Percentiles rank a stretch among this genome's conserved stretches.
Conservation (phyloP, 2,797 vertebrate genomes). For the Florisuga fusca region DNA sequence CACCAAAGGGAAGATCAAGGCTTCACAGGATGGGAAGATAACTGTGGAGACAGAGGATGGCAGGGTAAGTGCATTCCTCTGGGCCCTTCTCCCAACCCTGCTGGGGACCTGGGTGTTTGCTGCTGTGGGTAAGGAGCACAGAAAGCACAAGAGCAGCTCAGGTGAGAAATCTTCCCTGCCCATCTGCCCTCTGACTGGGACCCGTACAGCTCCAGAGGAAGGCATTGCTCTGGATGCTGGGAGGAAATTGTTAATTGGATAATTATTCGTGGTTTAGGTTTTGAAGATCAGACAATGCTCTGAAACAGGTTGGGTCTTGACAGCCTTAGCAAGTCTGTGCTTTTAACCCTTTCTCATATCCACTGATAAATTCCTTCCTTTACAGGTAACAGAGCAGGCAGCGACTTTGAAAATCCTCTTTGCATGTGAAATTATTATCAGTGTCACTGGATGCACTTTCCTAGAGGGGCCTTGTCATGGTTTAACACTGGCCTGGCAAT, state of each 20-base stretch:
- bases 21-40: slow-evolving; percentile 78
- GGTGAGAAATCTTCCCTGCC: not conserved
- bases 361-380: not conserved
- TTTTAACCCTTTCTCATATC: not conserved
- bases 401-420: not conserved
- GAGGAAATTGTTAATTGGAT: not conserved
- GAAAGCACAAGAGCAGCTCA: not conserved
- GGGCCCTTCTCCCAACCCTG: not conserved
- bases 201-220: not conserved
- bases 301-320: not conserved
- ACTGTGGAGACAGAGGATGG: slow-evolving; percentile 83
- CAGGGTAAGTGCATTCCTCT: slow-evolving; percentile 77
- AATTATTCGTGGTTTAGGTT: not conserved
- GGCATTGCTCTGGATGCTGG: not conserved
- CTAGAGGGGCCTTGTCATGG: too few relatives aligned
- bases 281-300: not conserved
- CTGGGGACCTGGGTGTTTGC: not conserved
- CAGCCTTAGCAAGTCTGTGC: accelerated
- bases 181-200: not conserved
- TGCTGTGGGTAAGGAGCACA: not conserved
- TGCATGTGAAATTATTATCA: not conserved
- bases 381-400: not conserved
- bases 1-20: slow-evolving; percentile 83
- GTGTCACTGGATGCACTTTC: not conserved
- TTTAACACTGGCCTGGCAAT: too few relatives aligned